A percentile compares a stretch with the other conserved stretches of the same genome.
Conservation (phyloP, 2,888 invertebrate genomes). For the Apodemia zela region DNA sequence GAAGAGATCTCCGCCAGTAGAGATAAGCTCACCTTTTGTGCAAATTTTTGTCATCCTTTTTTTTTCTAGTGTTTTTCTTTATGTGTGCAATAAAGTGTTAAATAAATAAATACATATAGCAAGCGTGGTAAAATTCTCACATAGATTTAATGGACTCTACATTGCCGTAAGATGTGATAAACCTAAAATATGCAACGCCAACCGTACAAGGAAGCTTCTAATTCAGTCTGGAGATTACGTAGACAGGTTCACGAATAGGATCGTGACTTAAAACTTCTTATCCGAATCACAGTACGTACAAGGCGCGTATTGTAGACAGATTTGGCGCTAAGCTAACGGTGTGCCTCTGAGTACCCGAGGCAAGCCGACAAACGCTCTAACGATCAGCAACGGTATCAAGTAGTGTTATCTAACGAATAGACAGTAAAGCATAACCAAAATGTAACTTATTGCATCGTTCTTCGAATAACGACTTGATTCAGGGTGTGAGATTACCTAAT, state of each 20-base stretch:
- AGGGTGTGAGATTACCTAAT: background rate
- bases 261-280: constrained; percentile 75
- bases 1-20: too few species aligned
- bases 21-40: too few species aligned
- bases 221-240: constrained; percentile 64
- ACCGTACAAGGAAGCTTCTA: constrained; percentile 67
- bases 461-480: constrained; percentile 16
- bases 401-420: constrained; percentile 54
- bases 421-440: constrained; percentile 24
- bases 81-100: too few species aligned
- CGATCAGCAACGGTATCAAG: constrained; percentile 64
- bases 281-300: constrained; percentile 65
- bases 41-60: too few species aligned
- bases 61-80: too few species aligned
- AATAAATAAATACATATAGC: background rate
- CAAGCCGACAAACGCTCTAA: constrained; percentile 52
- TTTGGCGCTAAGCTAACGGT: constrained; percentile 64
- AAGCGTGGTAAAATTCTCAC: constrained; percentile 19
- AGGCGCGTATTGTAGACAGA: constrained; percentile 71
- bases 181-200: constrained; percentile 51
- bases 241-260: constrained; percentile 61
- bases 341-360: constrained; percentile 41
- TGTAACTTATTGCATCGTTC: constrained; percentile 20
- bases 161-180: constrained; percentile 33
- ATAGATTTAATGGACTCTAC: constrained; percentile 23